Percentiles rank a stretch among this genome's conserved stretches.
These are phyloP conservation scores for Chrysaora quinquecirrha DNA, from an alignment of 30 jellyfish, hydroid and myxozoan species.

Conservation along the genomic window DNA sequence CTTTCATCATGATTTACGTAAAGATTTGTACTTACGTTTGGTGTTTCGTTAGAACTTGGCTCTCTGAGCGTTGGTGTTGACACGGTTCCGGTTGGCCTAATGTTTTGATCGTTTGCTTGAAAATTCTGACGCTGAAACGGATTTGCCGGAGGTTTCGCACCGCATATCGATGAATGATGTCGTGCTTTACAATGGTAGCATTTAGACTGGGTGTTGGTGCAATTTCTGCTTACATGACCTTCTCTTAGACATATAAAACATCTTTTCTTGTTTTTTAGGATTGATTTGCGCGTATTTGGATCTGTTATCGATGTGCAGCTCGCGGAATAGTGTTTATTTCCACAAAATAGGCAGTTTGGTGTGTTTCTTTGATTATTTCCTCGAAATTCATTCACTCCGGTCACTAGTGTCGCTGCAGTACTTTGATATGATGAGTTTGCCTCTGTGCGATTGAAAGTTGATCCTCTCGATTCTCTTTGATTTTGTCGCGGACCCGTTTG, in stretches of 20 bases:
- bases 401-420: slow-evolving; percentile 18
- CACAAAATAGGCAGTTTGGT: slow-evolving; percentile 16
- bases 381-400: too few relatives aligned
- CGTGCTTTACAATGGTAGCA: slow-evolving; percentile 14
- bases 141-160: too few relatives aligned
- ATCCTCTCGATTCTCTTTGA: not conserved
- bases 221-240: not conserved
- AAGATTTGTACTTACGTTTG: too few relatives aligned
- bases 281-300: slow-evolving; percentile 4
- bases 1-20: too few relatives aligned
- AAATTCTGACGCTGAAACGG: too few relatives aligned
- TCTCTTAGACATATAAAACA: slow-evolving; percentile 19
- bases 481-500: too few relatives aligned
- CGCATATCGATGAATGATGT: slow-evolving; percentile 4
- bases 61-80: too few relatives aligned
- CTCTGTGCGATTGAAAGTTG: not conserved
- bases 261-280: not conserved
- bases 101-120: too few relatives aligned
- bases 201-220: slow-evolving; percentile 1
- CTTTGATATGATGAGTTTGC: not conserved
- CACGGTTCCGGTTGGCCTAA: too few relatives aligned
- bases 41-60: too few relatives aligned
- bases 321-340: slow-evolving; percentile 17
- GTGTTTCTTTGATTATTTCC: not conserved
- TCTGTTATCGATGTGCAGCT: slow-evolving; percentile 18